Evolutionary conservation across 1,140 invertebrate species (phyloP).

Genomic region (Pomacea maculata): DNA sequence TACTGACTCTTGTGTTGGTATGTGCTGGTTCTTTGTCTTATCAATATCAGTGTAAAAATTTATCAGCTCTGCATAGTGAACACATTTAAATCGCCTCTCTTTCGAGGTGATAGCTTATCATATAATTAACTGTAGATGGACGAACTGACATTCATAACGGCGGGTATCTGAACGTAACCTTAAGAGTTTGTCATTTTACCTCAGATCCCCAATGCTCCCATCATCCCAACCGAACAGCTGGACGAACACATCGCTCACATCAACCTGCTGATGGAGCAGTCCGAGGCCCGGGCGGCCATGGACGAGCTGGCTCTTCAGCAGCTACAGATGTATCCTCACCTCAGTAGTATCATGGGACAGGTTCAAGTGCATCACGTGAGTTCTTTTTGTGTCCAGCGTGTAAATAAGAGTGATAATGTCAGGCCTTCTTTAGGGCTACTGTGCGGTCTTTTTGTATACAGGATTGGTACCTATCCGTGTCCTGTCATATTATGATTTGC

Average conservation of each 20-base stretch:
- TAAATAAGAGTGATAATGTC: too few species aligned
- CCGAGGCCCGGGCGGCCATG: slow-evolving; percentile 18
- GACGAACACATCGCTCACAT: slow-evolving; percentile 61
- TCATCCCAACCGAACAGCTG: slow-evolving; percentile 61
- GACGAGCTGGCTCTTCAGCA: slow-evolving; percentile 32
- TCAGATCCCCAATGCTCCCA: slow-evolving; percentile 51
- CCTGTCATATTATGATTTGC: too few species aligned
- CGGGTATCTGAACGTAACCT: too few species aligned
- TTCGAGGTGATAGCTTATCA: too few species aligned
- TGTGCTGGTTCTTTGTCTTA: too few species aligned
- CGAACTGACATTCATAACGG: too few species aligned
- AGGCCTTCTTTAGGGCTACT: too few species aligned
- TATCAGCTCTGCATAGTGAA: too few species aligned
- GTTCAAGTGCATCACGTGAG: slow-evolving; percentile 54
- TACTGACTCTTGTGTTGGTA: too few species aligned
- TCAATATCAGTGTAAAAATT: too few species aligned
- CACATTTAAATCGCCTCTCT: too few species aligned
- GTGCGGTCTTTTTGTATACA: neutral
- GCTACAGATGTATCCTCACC: slow-evolving; percentile 33
- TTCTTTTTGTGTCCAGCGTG: neutral
- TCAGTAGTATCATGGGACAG: slow-evolving; percentile 36
- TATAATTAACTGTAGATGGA: too few species aligned
- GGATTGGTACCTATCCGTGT: neutral
- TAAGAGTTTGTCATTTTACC: neutral
- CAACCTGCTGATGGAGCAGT: slow-evolving; percentile 42